Conservation (phyloP, 2,888 invertebrate species). For the Tetheella fluctuosa region DNA sequence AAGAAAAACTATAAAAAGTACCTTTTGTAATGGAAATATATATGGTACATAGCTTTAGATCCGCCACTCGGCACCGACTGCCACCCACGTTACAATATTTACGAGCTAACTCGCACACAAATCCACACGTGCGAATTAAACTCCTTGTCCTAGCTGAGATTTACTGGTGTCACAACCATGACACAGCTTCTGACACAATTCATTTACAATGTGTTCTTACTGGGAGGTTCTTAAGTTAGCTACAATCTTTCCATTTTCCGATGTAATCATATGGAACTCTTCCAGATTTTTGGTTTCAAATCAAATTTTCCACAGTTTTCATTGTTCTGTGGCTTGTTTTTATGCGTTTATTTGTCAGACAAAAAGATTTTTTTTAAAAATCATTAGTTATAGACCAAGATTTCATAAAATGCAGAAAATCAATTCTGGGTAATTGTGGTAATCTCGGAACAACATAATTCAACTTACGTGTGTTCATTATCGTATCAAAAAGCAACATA, state of each 20-base stretch:
- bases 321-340: too few species aligned
- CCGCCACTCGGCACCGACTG: not conserved
- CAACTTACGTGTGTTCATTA: not conserved
- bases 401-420: not conserved
- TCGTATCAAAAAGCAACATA: constrained; percentile 4
- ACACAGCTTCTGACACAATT: not conserved
- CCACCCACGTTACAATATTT: constrained; percentile 7
- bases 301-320: too few species aligned
- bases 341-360: too few species aligned
- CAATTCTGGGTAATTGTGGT: not conserved
- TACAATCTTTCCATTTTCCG: too few species aligned
- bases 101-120: not conserved
- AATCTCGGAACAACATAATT: not conserved
- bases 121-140: constrained; percentile 8
- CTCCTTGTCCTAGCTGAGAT: constrained; percentile 4
- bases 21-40: not conserved
- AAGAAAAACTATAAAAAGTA: not conserved
- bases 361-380: too few species aligned
- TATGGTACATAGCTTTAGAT: not conserved
- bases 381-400: too few species aligned
- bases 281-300: too few species aligned
- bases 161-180: constrained; percentile 2
- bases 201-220: too few species aligned
- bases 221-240: too few species aligned
- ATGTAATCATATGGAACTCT: too few species aligned